Percentiles rank a stretch among this genome's conserved stretches.
Conservation (phyloP, 2,888 invertebrate genomes). For the Ochropleura leucogaster region DNA sequence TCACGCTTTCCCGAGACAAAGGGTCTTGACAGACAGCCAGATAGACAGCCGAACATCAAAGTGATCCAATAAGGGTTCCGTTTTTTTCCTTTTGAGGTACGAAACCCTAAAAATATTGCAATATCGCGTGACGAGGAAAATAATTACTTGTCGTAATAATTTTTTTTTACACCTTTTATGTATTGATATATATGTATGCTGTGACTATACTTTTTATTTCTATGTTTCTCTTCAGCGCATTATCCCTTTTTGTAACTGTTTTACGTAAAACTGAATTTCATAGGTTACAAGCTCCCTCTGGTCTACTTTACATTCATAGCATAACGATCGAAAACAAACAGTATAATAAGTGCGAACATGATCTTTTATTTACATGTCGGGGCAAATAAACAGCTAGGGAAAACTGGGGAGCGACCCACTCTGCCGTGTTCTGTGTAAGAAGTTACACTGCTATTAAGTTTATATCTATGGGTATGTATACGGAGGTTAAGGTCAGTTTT, state of each 20-base stretch:
- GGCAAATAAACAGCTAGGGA: slow-evolving; percentile 63
- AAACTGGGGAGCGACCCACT: slow-evolving; percentile 50
- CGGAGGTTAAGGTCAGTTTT: not conserved
- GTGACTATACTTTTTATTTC: not conserved
- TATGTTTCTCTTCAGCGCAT: no score
- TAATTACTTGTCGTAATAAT: no score
- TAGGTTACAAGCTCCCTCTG: slow-evolving; percentile 9
- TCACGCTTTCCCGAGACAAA: no score
- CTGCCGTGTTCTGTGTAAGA: slow-evolving; percentile 10
- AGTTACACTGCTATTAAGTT: slow-evolving; percentile 17
- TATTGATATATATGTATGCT: no score
- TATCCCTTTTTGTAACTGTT: slow-evolving; percentile 17
- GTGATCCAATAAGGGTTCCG: no score
- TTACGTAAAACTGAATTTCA: slow-evolving; percentile 33
- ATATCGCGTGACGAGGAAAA: no score
- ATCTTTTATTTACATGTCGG: slow-evolving; percentile 59
- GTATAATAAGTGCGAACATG: slow-evolving; percentile 45
- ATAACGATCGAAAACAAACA: slow-evolving; percentile 39
- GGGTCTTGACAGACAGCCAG: no score
- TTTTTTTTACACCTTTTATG: no score
- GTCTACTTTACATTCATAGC: slow-evolving; percentile 49
- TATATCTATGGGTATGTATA: not conserved
- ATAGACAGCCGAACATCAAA: no score
- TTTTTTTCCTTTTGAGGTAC: no score
- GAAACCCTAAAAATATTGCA: no score